Percentiles rank a stretch among this genome's conserved stretches.
phyloP scores from a whole-genome alignment of 2,888 invertebrate genomes.

The Nephrocerus scutellatus region DNA sequence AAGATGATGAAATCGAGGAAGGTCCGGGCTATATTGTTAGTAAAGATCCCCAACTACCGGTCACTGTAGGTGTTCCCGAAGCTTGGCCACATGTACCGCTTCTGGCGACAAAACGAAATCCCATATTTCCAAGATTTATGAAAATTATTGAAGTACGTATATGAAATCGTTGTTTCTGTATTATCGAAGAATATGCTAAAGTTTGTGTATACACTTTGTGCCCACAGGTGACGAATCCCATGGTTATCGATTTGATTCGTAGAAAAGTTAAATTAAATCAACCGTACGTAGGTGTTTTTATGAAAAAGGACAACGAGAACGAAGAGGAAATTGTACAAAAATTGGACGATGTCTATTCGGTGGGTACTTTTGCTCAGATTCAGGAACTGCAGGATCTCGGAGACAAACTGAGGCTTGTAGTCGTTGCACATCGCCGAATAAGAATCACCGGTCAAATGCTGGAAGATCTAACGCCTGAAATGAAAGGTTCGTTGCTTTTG shows the following conservation, averaged over 20 bases:
- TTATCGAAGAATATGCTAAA: background rate
- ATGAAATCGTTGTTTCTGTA: background rate
- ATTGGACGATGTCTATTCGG: conserved; percentile 76
- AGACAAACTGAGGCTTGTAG: conserved; percentile 79
- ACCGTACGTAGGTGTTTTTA: conserved; percentile 94
- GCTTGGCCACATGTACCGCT: conserved; percentile 95
- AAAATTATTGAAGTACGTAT: conserved; percentile 82
- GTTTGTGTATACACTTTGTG: background rate
- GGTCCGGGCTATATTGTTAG: conserved; percentile 26
- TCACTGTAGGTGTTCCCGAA: conserved; percentile 89
- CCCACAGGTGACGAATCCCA: conserved; percentile 72
- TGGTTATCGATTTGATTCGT: conserved; percentile 79
- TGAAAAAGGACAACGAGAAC: conserved; percentile 85
- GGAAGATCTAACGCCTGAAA: conserved; percentile 59
- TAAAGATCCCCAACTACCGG: conserved; percentile 55
- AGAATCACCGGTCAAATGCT: conserved; percentile 71
- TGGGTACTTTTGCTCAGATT: conserved; percentile 97
- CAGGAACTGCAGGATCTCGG: conserved; percentile 95
- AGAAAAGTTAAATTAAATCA: conserved; percentile 92
- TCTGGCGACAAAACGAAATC: conserved; percentile 87
- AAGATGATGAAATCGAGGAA: conserved; percentile 26
- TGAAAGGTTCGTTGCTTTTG: conserved; percentile 28
- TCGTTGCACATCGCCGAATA: conserved; percentile 89
- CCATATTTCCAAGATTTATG: conserved; percentile 96
- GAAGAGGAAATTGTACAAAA: conserved; percentile 78